Percentiles rank a stretch among this genome's conserved stretches.
These are phyloP conservation scores for Arremon brunneinucha DNA, from an alignment of 2,797 vertebrate species.

Conservation along the genomic window DNA sequence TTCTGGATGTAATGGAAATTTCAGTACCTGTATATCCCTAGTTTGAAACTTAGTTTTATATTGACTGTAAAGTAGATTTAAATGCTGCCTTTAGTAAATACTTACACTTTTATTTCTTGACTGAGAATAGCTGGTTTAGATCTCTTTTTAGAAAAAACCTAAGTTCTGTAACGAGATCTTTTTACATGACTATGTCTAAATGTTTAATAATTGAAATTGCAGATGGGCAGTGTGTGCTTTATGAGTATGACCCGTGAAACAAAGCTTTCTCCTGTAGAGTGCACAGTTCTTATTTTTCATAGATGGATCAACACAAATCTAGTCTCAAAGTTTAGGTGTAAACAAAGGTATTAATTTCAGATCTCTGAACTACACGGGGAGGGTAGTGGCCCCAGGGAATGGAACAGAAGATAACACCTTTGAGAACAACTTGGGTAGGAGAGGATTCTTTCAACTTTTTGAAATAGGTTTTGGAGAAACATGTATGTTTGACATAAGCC, in stretches of 20 bases:
- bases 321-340: background rate
- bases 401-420: background rate
- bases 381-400: background rate
- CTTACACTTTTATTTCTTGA: background rate
- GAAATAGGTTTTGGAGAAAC: background rate
- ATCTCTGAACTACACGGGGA: background rate
- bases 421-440: background rate
- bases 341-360: background rate
- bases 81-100: background rate
- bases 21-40: background rate
- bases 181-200: background rate
- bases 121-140: background rate
- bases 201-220: background rate
- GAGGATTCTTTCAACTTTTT: background rate
- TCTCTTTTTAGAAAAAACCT: rapidly evolving
- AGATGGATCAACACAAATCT: background rate
- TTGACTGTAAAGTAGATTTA: background rate
- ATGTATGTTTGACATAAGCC: background rate
- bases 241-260: rapidly evolving
- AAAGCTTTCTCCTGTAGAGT: background rate
- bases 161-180: background rate
- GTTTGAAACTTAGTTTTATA: background rate
- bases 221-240: background rate
- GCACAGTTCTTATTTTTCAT: background rate
- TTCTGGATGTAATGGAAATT: background rate